phyloP scores from a whole-genome alignment of 2,113 vertebrate species.

The Siphamia tubifer region DNA sequence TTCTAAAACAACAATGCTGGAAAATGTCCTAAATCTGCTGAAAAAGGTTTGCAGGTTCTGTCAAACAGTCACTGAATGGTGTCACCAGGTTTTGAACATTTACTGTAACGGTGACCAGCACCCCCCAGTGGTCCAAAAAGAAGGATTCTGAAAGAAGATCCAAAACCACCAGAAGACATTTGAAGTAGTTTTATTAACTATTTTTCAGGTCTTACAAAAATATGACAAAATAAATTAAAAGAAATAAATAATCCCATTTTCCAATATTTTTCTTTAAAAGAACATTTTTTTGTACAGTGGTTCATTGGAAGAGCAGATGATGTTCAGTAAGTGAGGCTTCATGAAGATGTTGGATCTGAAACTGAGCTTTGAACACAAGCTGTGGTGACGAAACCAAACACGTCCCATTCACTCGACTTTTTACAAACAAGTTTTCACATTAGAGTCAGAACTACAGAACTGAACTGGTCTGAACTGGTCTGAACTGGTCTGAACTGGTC shows the following conservation, averaged over 20 bases:
- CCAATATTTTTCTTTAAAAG: slow-evolving; percentile 74
- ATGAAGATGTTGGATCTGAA: slow-evolving; percentile 44
- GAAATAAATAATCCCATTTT: slow-evolving; percentile 89
- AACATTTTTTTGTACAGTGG: slow-evolving; percentile 75
- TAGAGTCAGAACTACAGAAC: too few relatives aligned
- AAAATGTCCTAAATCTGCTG: too few relatives aligned
- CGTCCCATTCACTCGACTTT: too few relatives aligned
- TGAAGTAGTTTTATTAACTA: slow-evolving; percentile 92
- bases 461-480: too few relatives aligned
- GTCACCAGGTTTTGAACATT: too few relatives aligned
- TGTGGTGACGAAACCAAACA: slow-evolving; percentile 29
- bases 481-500: too few relatives aligned
- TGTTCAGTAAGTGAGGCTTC: slow-evolving; percentile 71
- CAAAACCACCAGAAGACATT: slow-evolving; percentile 57
- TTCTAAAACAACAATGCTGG: too few relatives aligned
- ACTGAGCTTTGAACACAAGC: slow-evolving; percentile 52
- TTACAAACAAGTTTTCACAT: too few relatives aligned
- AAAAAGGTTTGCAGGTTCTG: too few relatives aligned
- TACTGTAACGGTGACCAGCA: too few relatives aligned
- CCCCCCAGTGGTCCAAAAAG: too few relatives aligned
- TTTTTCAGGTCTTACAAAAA: slow-evolving; percentile 99
- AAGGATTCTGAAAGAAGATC: not conserved
- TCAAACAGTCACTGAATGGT: too few relatives aligned
- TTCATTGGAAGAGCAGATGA: slow-evolving; percentile 82
- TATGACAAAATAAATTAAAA: slow-evolving; percentile 99